Conservation (phyloP, 2,888 invertebrate species). For the Orchesellides sinensis region DNA sequence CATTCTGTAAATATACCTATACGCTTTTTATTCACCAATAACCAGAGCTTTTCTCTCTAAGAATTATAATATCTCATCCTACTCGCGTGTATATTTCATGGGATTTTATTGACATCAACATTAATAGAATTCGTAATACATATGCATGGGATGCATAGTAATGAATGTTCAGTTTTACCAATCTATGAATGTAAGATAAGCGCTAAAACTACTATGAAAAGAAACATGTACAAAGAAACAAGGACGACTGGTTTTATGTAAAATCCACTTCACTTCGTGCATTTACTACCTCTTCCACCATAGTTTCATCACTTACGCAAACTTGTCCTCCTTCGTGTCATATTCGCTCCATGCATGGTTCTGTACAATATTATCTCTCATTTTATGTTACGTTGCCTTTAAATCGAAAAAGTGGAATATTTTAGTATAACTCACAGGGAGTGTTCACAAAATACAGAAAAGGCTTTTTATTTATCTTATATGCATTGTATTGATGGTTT, state of each 20-base stretch:
- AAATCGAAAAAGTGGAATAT: not conserved
- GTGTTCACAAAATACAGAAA: not conserved
- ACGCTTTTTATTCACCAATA: not conserved
- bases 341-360: conserved; percentile 1
- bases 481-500: conserved; percentile 25
- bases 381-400: not conserved
- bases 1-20: conserved; percentile 20
- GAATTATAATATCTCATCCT: conserved; percentile 36
- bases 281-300: conserved; percentile 1
- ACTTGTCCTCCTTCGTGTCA: conserved; percentile 23
- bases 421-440: not conserved
- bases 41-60: not conserved
- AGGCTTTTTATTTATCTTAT: conserved; percentile 11
- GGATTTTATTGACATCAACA: conserved; percentile 41
- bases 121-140: conserved; percentile 30
- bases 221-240: conserved; percentile 34
- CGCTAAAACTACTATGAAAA: not conserved
- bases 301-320: conserved; percentile 55
- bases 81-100: conserved; percentile 39
- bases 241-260: conserved; percentile 57
- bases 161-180: not conserved
- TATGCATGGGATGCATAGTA: conserved; percentile 37
- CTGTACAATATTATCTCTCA: no score
- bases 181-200: no score
- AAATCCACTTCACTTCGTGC: conserved; percentile 38